These are phyloP conservation scores for Xestia xanthographa DNA, from an alignment of 2,888 invertebrate species.

Conservation along the genomic window DNA sequence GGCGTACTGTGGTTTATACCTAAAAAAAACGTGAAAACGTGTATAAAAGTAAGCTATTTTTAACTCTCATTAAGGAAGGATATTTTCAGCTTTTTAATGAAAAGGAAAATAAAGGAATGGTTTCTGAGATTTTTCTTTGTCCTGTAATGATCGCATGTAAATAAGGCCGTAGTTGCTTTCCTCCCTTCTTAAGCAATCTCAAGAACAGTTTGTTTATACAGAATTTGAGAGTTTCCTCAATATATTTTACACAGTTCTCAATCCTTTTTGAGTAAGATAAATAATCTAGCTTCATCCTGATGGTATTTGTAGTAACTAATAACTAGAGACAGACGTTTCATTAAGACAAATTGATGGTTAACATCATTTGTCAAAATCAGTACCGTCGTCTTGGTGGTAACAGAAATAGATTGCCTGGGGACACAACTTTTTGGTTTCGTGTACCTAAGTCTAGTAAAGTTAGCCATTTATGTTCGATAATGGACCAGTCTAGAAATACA, in stretches of 20 bases:
- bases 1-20: neutral
- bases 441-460: slow-evolving; percentile 11
- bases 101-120: neutral
- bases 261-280: slow-evolving; percentile 28
- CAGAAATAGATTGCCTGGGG: slow-evolving; percentile 28
- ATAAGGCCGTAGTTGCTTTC: slow-evolving; percentile 21
- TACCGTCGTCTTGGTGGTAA: slow-evolving; percentile 4
- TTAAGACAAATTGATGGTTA: slow-evolving; percentile 40
- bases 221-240: slow-evolving; percentile 10
- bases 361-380: slow-evolving; percentile 49
- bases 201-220: slow-evolving; percentile 15
- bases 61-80: neutral
- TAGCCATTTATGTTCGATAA: neutral
- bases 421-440: slow-evolving; percentile 20
- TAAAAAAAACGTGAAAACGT: too few relatives aligned
- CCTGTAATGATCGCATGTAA: slow-evolving; percentile 28
- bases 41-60: neutral
- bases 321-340: slow-evolving; percentile 26
- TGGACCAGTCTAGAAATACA: slow-evolving; percentile 19
- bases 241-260: neutral
- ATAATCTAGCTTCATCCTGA: slow-evolving; percentile 14
- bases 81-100: slow-evolving; percentile 19
- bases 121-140: slow-evolving; percentile 22
- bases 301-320: slow-evolving; percentile 29
- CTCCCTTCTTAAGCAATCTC: slow-evolving; percentile 11